A percentile compares a stretch with the other conserved stretches of the same genome.
Evolutionary conservation across 2,888 invertebrate genomes (phyloP).

Genomic region (Schizaphis graminum): DNA sequence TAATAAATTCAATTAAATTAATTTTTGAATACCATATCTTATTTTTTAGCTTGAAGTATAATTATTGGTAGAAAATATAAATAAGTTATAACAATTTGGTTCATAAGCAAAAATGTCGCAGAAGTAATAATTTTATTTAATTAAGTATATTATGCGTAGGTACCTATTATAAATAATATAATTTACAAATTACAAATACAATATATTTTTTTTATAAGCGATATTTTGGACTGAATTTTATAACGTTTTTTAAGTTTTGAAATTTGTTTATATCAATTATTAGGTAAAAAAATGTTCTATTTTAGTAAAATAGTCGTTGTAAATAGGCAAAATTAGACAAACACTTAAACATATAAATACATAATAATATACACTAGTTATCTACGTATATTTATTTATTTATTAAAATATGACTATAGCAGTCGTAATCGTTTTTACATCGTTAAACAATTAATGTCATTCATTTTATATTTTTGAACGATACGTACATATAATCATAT

Average conservation of each 20-base stretch:
- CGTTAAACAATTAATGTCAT: slow-evolving; percentile 9
- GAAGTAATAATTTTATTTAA: neutral
- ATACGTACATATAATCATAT: neutral
- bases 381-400: neutral
- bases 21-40: neutral
- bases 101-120: neutral
- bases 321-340: neutral
- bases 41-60: neutral
- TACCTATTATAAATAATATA: neutral
- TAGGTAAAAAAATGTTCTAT: neutral
- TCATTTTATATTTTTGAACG: slow-evolving; percentile 8
- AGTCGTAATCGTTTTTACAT: neutral
- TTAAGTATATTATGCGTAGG: no score
- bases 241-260: neutral
- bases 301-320: neutral
- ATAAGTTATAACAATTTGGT: neutral
- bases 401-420: neutral
- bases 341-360: neutral
- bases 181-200: neutral
- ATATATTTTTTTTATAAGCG: neutral
- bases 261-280: neutral
- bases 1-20: neutral
- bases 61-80: neutral
- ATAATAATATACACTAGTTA: neutral
- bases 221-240: neutral